Base-by-base conservation (phyloP, 2,888 invertebrate genomes). In the Oxyteleia sp. region DNA sequence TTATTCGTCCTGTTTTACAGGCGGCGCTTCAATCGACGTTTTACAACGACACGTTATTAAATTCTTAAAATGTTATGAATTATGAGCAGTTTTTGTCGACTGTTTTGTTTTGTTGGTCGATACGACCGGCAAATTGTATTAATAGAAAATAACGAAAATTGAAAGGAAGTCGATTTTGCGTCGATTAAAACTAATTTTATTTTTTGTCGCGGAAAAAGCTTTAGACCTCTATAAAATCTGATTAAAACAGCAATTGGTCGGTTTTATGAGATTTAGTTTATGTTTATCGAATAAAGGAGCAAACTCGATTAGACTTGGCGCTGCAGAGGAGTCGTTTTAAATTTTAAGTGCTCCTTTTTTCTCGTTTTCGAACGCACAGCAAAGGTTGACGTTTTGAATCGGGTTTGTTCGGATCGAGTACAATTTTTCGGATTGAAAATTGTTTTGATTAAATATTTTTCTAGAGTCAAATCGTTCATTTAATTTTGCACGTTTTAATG, bases 141-240 rank as follows among this genome's bases (percentile, higher is more conserved):
- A 59, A 26, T 2, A 15, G 26, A 26, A 59, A 35, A 59, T 47
- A 71, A 59, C 29, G 35, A 23, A 59, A 49, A 59, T 41, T 49
- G 32, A 45, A 45, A 47, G 35, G 10, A 49, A 49, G 26, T 35
- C 51, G 26, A 61, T 71, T 61, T 11, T 59, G 49, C 43, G 53
- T 71, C 49, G 59, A 49, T 71, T 71, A 59, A 57, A 59, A 49
- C 59, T 59, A 71, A 59, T 71, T 59, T 49, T 38, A 71, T 71
- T 69, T 69, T 47, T 45, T 35, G 15, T 57, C 47, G 23, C 5
- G 16, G 23, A n/a, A 71, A 71, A 59, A 49, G 38, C 71, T 59
- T 49, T 45, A 32, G 20, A 20, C 32, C 45, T 38, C 26, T 26
- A 41, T 71, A 41, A 72, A 72, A 63, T 71, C 43, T 20, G 41